These are phyloP conservation scores for Parnassius apollo DNA, from an alignment of 2,888 invertebrate species.

Conservation along the genomic window DNA sequence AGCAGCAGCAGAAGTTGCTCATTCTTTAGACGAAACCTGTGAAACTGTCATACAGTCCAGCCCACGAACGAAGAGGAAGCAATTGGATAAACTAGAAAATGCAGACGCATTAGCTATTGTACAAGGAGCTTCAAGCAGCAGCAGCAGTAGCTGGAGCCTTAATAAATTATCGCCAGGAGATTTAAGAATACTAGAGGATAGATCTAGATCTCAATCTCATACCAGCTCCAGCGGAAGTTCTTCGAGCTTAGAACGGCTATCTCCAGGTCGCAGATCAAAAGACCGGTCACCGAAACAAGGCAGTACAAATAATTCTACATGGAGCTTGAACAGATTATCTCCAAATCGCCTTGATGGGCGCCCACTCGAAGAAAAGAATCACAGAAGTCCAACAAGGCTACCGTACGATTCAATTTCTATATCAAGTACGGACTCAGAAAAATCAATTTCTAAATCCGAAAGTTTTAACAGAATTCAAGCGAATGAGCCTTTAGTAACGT, in stretches of 20 bases:
- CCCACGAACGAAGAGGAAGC: slow-evolving; percentile 76
- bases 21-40: slow-evolving; percentile 84
- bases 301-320: slow-evolving; percentile 75
- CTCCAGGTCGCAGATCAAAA: slow-evolving; percentile 74
- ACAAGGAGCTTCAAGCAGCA: slow-evolving; percentile 75
- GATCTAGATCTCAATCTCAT: slow-evolving; percentile 72
- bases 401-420: slow-evolving; percentile 76
- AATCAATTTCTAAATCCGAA: slow-evolving; percentile 77
- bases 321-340: slow-evolving; percentile 74
- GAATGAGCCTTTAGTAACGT: slow-evolving; percentile 76
- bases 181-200: slow-evolving; percentile 71
- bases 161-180: slow-evolving; percentile 77
- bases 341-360: slow-evolving; percentile 75
- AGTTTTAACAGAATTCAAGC: slow-evolving; percentile 74
- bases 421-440: slow-evolving; percentile 76
- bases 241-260: slow-evolving; percentile 73
- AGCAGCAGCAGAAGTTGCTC: slow-evolving; percentile 84
- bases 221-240: slow-evolving; percentile 78
- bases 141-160: slow-evolving; percentile 78
- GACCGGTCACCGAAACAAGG: slow-evolving; percentile 76
- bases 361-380: slow-evolving; percentile 73
- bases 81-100: slow-evolving; percentile 75
- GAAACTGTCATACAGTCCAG: slow-evolving; percentile 85
- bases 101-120: slow-evolving; percentile 70
- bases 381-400: slow-evolving; percentile 71